phyloP scores from a whole-genome alignment of 2,113 vertebrate species.

The Ahaetulla prasina region DNA sequence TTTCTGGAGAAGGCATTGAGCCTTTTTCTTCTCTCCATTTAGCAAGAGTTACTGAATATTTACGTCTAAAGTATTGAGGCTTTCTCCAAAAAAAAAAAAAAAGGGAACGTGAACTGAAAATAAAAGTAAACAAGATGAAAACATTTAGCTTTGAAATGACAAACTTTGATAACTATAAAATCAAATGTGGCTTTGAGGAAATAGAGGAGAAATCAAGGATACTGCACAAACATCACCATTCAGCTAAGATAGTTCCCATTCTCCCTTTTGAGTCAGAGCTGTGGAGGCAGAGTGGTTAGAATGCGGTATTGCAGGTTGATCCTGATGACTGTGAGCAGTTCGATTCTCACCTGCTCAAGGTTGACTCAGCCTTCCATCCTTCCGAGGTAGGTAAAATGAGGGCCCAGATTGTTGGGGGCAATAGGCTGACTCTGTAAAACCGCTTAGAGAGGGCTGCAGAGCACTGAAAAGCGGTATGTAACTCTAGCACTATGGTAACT shows the following conservation, averaged over 20 bases:
- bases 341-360: no score
- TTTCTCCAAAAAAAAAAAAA: background rate
- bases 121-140: slow-evolving; percentile 38
- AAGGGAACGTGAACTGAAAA: slow-evolving; percentile 39
- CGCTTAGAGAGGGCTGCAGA: no score
- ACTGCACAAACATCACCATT: background rate
- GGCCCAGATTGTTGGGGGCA: no score
- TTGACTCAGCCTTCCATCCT: no score
- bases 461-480: no score
- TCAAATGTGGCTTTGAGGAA: background rate
- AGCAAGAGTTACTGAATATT: slow-evolving; percentile 46
- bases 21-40: background rate
- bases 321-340: no score
- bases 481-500: no score
- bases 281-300: no score
- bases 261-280: background rate
- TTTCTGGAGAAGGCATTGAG: slow-evolving; percentile 40
- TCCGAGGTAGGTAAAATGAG: no score
- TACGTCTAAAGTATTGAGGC: slow-evolving; percentile 41
- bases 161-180: slow-evolving; percentile 28
- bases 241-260: background rate
- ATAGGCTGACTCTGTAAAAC: no score
- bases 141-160: slow-evolving; percentile 44
- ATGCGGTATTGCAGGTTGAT: no score
- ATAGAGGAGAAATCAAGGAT: background rate